Base-by-base conservation (phyloP, 2,888 invertebrate genomes). In the Drosophila pseudotalamancana region DNA sequence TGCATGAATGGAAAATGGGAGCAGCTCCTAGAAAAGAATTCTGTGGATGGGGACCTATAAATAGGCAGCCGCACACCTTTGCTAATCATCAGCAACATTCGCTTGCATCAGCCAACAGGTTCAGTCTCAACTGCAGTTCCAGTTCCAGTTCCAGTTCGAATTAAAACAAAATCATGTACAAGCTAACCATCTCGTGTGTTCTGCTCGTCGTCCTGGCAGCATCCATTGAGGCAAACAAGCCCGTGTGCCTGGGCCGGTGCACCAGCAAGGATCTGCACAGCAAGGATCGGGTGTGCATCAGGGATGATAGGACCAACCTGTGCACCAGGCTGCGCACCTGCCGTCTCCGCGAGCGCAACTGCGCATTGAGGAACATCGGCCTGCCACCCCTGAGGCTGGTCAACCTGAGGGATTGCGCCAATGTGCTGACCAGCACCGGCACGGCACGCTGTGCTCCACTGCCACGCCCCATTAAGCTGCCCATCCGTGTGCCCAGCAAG, bases 291-390 rank as follows among this genome's bases (percentile, higher is more conserved):
- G 56, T 75, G 1, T 89, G 89, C 49, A 55, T 71, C 0, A 61
- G 81, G 12, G 69, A 82, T 23, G 29, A 40, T 1, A 45, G 32
- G 0, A 67, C 56, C 12, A 66, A 75, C 16, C 34, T 39, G 9
- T 88, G 82, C 64, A 73, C 76, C 59, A 76, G 70, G 35, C 42
- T 77, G n/a, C 57, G 63, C 0, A 57, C 77, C 14, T 89, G 89
- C 46, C 63, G 59, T 0, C 25, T 89, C 11, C 70, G 77, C 2
- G 81, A 89, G 32, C 51, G 71, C 34, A 89, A 89, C 57, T 89
- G 89, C 16, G 35, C 29, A 1, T 54, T 61, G 12, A 50, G 46
- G 14, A 40, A 29, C 1, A 40, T 29, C 5, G 78, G 66, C 11
- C 11, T 50, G 43, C 29, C 42, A 6, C 43, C 37, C 11, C 42